phyloP scores from a whole-genome alignment of 2,113 vertebrate species.

The Marmota monax region DNA sequence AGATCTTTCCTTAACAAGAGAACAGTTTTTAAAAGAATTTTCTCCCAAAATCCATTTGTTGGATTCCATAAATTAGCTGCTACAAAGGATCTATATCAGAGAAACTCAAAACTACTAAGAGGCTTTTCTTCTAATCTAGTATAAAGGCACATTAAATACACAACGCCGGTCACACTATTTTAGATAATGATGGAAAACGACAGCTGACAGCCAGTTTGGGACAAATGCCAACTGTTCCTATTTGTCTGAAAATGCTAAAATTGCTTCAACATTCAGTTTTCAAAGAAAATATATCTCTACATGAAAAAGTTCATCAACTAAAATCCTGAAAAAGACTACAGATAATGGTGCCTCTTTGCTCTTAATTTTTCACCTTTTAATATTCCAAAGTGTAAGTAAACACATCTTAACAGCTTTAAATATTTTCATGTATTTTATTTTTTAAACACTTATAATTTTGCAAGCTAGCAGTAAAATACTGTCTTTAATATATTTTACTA shows the following conservation, averaged over 20 bases:
- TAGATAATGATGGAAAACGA: constrained; percentile 89
- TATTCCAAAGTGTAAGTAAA: constrained; percentile 83
- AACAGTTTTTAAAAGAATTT: constrained; percentile 72
- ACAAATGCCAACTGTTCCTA: constrained; percentile 87
- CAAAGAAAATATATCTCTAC: constrained; percentile 78
- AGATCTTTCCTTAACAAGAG: constrained; percentile 50
- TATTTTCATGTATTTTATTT: constrained; percentile 83
- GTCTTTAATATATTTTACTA: constrained; percentile 81
- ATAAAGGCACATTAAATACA: constrained; percentile 66
- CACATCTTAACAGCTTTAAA: constrained; percentile 84
- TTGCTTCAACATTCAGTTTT: constrained; percentile 76
- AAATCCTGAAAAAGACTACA: constrained; percentile 79
- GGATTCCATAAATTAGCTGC: constrained; percentile 79
- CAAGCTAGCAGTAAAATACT: constrained; percentile 83
- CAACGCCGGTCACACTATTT: constrained; percentile 85
- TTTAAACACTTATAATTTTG: constrained; percentile 84
- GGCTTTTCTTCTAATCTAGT: constrained; percentile 78
- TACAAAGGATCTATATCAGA: constrained; percentile 60
- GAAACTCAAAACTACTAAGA: constrained; percentile 77
- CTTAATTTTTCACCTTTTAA: constrained; percentile 76
- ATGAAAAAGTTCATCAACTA: constrained; percentile 73
- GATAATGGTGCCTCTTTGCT: constrained; percentile 81
- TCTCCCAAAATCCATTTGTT: constrained; percentile 77
- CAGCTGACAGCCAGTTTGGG: constrained; percentile 87
- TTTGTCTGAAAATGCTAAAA: constrained; percentile 86